Evolutionary conservation across 2,888 invertebrate genomes (phyloP).

Genomic region (Arenicola marina): DNA sequence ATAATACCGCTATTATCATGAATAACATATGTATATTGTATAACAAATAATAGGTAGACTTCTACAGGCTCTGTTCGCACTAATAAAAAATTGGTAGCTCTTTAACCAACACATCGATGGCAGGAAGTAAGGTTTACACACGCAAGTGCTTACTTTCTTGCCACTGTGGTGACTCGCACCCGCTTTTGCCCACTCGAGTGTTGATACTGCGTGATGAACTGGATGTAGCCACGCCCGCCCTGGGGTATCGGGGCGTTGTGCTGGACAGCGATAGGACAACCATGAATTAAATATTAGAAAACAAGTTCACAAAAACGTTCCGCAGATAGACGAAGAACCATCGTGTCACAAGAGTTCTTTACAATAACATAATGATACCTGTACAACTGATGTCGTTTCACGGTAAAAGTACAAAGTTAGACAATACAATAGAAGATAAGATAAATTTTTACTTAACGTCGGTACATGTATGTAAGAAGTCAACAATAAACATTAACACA

Average conservation of each 20-base stretch:
- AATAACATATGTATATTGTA: too few species aligned
- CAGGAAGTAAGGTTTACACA: neutral
- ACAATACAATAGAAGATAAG: neutral
- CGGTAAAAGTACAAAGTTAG: neutral
- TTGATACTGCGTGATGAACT: slow-evolving; percentile 98
- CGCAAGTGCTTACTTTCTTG: slow-evolving; percentile 77
- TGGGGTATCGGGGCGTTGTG: slow-evolving; percentile 93
- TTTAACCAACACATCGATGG: too few species aligned
- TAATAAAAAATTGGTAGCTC: too few species aligned
- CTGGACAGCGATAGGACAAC: slow-evolving; percentile 63
- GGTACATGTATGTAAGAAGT: too few species aligned
- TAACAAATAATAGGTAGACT: too few species aligned
- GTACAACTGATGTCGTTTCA: neutral
- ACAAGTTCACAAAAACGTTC: too few species aligned
- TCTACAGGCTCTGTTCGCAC: too few species aligned
- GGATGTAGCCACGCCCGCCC: slow-evolving; percentile 94
- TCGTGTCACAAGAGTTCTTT: too few species aligned
- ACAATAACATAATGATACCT: neutral
- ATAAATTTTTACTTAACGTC: neutral
- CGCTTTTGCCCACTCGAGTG: slow-evolving; percentile 94
- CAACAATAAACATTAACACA: too few species aligned
- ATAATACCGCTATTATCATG: too few species aligned
- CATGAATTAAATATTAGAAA: too few species aligned
- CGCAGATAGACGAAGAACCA: too few species aligned
- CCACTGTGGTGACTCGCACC: slow-evolving; percentile 94